Evolutionary conservation across 2,888 invertebrate genomes (phyloP).

Genomic region (Metalampra italica): DNA sequence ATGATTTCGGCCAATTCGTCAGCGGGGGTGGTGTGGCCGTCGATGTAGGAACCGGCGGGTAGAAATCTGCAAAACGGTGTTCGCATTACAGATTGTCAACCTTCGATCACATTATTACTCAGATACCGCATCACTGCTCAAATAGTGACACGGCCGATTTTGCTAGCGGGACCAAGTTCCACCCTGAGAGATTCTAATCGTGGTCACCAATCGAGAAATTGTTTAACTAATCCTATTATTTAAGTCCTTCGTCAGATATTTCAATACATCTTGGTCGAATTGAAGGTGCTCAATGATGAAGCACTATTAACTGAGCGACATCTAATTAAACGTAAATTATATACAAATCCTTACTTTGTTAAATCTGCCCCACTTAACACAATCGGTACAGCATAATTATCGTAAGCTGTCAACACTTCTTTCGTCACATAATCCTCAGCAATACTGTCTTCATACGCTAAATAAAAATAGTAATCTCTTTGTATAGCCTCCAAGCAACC

Average conservation of each 20-base stretch:
- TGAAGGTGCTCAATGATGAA: no score
- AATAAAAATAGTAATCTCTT: constrained; percentile 55
- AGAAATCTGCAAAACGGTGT: constrained; percentile 44
- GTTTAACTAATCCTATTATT: no score
- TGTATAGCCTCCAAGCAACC: constrained; percentile 37
- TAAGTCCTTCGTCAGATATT: no score
- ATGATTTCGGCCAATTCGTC: constrained; percentile 39
- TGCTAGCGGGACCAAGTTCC: no score
- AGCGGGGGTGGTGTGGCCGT: constrained; percentile 23
- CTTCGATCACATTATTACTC: no score
- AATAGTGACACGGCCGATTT: no score
- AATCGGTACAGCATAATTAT: constrained; percentile 81
- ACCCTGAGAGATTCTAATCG: no score
- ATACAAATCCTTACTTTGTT: constrained; percentile 42
- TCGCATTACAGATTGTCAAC: no score
- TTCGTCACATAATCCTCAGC: constrained; percentile 55
- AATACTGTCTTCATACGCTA: constrained; percentile 42
- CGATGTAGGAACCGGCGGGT: constrained; percentile 53
- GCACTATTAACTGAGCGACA: no score
- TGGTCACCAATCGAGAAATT: no score
- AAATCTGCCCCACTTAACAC: constrained; percentile 83
- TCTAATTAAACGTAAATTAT: not conserved
- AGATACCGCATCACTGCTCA: no score
- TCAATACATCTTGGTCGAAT: no score
- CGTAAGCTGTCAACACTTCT: constrained; percentile 59